Conservation (phyloP, 2,797 vertebrate species). For the Heteromormyrus szaboi region DNA sequence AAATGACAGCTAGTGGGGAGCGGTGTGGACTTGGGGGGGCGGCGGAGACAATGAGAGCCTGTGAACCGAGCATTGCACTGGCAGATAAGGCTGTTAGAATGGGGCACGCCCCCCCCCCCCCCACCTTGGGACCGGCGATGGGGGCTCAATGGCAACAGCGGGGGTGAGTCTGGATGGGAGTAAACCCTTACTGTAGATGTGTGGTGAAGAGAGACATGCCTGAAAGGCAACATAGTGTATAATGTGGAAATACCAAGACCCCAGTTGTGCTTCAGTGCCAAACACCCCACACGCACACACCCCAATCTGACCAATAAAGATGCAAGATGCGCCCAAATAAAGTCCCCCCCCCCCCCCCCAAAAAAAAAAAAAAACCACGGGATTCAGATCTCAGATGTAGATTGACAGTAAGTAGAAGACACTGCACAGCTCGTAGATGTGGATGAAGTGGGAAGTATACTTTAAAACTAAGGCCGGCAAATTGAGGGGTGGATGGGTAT, state of each 20-base stretch:
- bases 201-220: not conserved
- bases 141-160: slow-evolving; percentile 9
- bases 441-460: not conserved
- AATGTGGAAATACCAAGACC: not conserved
- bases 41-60: slow-evolving; percentile 70
- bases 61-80: slow-evolving; percentile 65
- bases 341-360: too few species aligned
- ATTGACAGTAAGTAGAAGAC: not conserved
- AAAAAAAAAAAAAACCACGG: too few species aligned
- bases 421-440: not conserved
- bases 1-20: slow-evolving; percentile 89
- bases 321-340: not conserved
- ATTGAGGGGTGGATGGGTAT: not conserved
- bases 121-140: not conserved
- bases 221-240: not conserved
- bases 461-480: not conserved
- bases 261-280: too few species aligned
- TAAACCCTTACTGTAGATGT: slow-evolving; percentile 39
- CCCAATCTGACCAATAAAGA: not conserved
- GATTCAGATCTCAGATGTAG: not conserved
- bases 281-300: not conserved
- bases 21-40: slow-evolving; percentile 66
- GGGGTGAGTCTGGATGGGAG: slow-evolving; percentile 26
- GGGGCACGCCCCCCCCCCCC: not conserved
- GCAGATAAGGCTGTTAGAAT: slow-evolving; percentile 37